Evolutionary conservation across 1,140 invertebrate genomes (phyloP).

Genomic region (Onthophagus taurus): DNA sequence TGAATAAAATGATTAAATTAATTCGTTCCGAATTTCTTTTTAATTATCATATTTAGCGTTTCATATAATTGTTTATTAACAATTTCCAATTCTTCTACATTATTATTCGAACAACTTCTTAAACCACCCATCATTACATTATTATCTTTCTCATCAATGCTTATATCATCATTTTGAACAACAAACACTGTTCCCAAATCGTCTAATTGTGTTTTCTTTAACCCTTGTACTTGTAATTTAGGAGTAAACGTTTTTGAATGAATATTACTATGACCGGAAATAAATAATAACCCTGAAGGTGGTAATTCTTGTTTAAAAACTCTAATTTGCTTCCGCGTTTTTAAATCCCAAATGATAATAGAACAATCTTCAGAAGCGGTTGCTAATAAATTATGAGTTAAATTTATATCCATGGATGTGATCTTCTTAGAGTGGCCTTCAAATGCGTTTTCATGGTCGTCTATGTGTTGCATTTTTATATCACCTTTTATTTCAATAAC

Average conservation of each 20-base stretch:
- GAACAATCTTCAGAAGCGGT: slow-evolving; percentile 65
- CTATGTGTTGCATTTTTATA: slow-evolving; percentile 56
- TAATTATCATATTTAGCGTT: slow-evolving; percentile 19
- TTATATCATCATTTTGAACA: slow-evolving; percentile 22
- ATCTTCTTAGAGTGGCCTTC: slow-evolving; percentile 57
- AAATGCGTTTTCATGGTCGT: slow-evolving; percentile 42
- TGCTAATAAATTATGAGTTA: slow-evolving; percentile 55
- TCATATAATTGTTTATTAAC: slow-evolving; percentile 27
- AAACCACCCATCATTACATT: not conserved
- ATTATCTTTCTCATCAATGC: slow-evolving; percentile 22
- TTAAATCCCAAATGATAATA: slow-evolving; percentile 71
- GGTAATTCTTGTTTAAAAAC: slow-evolving; percentile 52
- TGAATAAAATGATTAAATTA: not conserved
- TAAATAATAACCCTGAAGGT: slow-evolving; percentile 57
- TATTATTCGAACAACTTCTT: slow-evolving; percentile 12
- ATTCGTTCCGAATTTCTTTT: slow-evolving; percentile 12
- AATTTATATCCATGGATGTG: slow-evolving; percentile 58
- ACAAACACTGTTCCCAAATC: slow-evolving; percentile 10
- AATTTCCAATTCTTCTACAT: slow-evolving; percentile 16
- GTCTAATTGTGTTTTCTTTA: too few species aligned
- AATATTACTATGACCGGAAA: slow-evolving; percentile 25
- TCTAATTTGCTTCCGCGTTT: slow-evolving; percentile 47
- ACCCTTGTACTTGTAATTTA: slow-evolving; percentile 20
- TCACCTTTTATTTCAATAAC: slow-evolving; percentile 53
- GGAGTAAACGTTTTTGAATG: slow-evolving; percentile 25